These are phyloP conservation scores for Sapajus apella DNA, from an alignment of 2,113 vertebrate genomes.

Conservation along the genomic window DNA sequence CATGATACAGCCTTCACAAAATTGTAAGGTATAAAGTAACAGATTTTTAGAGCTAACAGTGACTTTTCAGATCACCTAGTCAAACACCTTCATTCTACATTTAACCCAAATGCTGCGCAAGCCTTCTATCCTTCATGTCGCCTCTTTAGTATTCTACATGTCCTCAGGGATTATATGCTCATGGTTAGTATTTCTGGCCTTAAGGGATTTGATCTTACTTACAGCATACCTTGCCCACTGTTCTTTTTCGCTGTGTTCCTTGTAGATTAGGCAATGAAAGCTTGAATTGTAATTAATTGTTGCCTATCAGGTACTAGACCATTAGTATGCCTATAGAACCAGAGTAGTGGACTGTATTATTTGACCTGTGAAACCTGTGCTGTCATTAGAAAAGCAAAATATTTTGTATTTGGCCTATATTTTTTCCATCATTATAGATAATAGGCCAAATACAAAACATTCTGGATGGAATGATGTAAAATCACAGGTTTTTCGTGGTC, in stretches of 20 bases:
- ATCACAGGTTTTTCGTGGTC: not conserved
- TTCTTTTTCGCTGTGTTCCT: not conserved
- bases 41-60: not conserved
- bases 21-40: not conserved
- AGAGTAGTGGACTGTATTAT: not conserved
- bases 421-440: not conserved
- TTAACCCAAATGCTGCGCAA: not conserved
- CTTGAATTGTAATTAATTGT: not conserved
- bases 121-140: not conserved
- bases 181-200: not conserved
- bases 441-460: not conserved
- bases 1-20: not conserved
- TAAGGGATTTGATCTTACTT: not conserved
- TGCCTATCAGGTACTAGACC: not conserved
- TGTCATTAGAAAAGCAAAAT: not conserved
- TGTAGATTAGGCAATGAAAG: not conserved
- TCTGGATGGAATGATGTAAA: no score
- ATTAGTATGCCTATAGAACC: not conserved
- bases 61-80: not conserved
- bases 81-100: not conserved
- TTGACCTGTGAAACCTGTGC: not conserved
- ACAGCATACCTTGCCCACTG: not conserved
- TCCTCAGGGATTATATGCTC: not conserved
- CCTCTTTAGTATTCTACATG: not conserved
- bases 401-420: slow-evolving; percentile 3